Evolutionary conservation across 1,140 invertebrate species (phyloP).

Genomic region (Plutomurus gul): DNA sequence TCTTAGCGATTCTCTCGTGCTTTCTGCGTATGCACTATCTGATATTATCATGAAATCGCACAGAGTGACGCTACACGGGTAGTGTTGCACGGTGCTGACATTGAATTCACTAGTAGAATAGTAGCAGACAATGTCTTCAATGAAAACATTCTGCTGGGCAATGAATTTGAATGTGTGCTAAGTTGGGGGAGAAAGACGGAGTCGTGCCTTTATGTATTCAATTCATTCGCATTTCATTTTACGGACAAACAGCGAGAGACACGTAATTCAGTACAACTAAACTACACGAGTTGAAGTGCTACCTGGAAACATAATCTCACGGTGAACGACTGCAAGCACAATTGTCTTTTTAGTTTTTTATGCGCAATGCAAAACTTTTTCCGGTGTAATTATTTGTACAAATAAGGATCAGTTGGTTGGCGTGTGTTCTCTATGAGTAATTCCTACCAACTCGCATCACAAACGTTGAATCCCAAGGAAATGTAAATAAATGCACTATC

Average conservation of each 20-base stretch:
- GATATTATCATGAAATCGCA: neutral
- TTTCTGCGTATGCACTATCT: neutral
- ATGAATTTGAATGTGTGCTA: slow-evolving; percentile 1
- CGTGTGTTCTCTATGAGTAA: too few species aligned
- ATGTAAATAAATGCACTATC: too few species aligned
- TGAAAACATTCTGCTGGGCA: neutral
- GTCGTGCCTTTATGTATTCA: neutral
- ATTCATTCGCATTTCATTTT: neutral
- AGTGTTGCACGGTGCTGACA: neutral
- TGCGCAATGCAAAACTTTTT: too few species aligned
- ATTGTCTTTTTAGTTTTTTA: too few species aligned
- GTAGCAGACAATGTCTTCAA: neutral
- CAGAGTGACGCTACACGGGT: neutral
- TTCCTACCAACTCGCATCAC: too few species aligned
- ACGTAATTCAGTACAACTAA: too few species aligned
- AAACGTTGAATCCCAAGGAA: too few species aligned
- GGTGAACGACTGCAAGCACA: too few species aligned
- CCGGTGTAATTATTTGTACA: too few species aligned
- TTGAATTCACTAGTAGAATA: neutral
- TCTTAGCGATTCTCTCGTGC: neutral
- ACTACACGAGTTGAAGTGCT: too few species aligned
- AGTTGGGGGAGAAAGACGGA: neutral
- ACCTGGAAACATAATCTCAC: too few species aligned
- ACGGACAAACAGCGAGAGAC: neutral
- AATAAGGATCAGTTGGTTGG: too few species aligned